Evolutionary conservation across 64 coral and sea anemone species (phyloP), one percentile per base, ranked within the genome.

Genomic region (Dendrophyllia cribrosa): DNA sequence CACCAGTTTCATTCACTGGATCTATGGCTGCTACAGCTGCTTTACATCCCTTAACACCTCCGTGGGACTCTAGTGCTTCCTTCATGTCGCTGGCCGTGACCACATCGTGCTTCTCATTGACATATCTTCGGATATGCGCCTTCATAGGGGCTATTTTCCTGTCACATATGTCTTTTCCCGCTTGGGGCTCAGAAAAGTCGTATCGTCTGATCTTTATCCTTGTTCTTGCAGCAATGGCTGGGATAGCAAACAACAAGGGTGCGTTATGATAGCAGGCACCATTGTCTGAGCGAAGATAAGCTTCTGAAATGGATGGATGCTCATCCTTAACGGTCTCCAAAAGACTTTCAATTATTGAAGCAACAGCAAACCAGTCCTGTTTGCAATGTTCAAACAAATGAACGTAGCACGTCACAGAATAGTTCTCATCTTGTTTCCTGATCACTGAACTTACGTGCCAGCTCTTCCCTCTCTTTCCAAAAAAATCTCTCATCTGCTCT

Each of bases 91-190:
- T 17, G 17, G 72, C 72, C n/a, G 72, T 51, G 16, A n/a, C 16
- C 6, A 75, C 45, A 45, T 75, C 72, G 12, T 51, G 44, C 15
- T 43, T 75, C 45, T 75, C 46, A 20, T 75, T 75, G 14, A 75
- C 46, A 51, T 75, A 75, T 19, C 72, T 43, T 75, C 72, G 51
- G 19, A 49, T 75, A 5, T 75, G 72, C 7, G 46, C 72, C 48
- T 75, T 75, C 72, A 75, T 75, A 5, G 72, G 46, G 3, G 72
- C 72, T 51, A 51, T 75, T 17, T 75, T 75, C 51, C 72, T 50
- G 45, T 75, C 47, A 14, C 45, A 75, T 51, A 51, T 75, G 72
- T 75, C 72, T 51, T 75, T 75, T 11, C 72, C 72, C 48, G 72
- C 72, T 20, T 51, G 47, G 3, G 72, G 72, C 16, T 75, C 72